phyloP scores from a whole-genome alignment of 2,113 vertebrate genomes.

The Neolamprologus toae region DNA sequence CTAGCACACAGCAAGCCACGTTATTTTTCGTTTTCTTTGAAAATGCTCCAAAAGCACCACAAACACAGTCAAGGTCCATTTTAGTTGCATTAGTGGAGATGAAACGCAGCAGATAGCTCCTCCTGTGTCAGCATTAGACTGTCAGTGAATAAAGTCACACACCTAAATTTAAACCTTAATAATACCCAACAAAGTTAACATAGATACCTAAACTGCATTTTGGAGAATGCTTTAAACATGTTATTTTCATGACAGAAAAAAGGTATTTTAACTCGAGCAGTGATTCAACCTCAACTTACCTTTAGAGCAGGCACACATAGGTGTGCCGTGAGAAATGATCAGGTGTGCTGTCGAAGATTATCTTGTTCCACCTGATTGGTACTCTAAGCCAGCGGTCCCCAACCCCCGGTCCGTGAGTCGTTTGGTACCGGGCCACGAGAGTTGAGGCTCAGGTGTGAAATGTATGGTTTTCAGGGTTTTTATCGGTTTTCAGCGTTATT shows the following conservation, averaged over 20 bases:
- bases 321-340: not conserved
- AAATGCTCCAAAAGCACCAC: not conserved
- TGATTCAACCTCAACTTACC: not conserved
- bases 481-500: too few species aligned
- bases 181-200: not conserved
- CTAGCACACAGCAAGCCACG: not conserved
- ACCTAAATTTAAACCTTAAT: not conserved
- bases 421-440: too few species aligned
- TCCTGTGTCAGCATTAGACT: not conserved
- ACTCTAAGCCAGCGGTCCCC: not conserved
- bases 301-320: not conserved
- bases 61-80: not conserved
- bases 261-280: not conserved
- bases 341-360: not conserved
- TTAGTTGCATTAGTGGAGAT: not conserved
- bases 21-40: not conserved
- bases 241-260: not conserved
- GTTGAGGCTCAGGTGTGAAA: too few species aligned
- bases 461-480: too few species aligned
- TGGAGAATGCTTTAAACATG: not conserved
- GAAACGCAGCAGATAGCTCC: not conserved
- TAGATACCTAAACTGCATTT: fast-evolving
- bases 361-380: not conserved
- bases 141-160: not conserved
- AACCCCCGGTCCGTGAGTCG: too few species aligned